Conservation (phyloP, 1,140 invertebrate genomes). For the Musca vetustissima region DNA sequence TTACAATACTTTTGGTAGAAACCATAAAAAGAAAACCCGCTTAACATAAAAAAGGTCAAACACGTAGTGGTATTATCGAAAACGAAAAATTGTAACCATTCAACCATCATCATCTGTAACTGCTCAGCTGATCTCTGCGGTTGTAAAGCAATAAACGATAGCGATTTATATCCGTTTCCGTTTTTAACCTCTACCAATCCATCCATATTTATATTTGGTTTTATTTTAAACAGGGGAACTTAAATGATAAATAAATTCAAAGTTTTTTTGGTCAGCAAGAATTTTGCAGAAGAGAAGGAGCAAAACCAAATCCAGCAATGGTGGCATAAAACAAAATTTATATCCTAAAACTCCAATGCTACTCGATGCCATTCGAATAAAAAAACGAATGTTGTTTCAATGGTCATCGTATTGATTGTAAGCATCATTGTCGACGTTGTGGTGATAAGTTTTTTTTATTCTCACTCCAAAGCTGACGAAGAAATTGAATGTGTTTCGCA, state of each 20-base stretch:
- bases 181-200: neutral
- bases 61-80: neutral
- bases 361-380: too few relatives aligned
- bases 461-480: too few relatives aligned
- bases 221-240: constrained; percentile 3
- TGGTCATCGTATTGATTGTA: too few relatives aligned
- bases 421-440: too few relatives aligned
- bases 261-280: constrained; percentile 19
- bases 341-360: neutral
- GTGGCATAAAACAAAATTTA: constrained; percentile 19
- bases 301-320: constrained; percentile 6
- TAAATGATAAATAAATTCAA: constrained; percentile 24
- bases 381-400: too few relatives aligned
- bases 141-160: constrained; percentile 16
- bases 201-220: neutral
- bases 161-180: constrained; percentile 17
- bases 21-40: neutral
- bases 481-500: too few relatives aligned
- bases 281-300: neutral
- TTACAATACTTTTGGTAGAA: neutral
- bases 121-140: constrained; percentile 13
- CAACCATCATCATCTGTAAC: neutral
- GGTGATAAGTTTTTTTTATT: too few relatives aligned
- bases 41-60: constrained; percentile 4
- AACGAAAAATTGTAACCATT: neutral